Evolutionary conservation across 2,888 invertebrate genomes (phyloP).

Genomic region (Dioctria rufipes): DNA sequence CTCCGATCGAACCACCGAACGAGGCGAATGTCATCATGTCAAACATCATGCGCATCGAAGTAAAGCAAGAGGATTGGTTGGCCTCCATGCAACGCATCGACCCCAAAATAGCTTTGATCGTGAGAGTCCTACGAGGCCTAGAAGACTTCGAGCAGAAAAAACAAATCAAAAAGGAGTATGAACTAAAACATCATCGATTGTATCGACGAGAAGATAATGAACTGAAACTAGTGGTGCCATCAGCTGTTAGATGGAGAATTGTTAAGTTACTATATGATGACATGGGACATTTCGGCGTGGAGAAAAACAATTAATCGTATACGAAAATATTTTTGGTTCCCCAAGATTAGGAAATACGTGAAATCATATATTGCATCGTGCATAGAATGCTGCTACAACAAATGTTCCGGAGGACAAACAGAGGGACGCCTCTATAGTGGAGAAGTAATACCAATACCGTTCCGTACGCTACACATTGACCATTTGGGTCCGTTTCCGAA

Average conservation of each 20-base stretch:
- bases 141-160: background rate
- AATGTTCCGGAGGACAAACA: constrained; percentile 15
- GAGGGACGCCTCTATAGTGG: constrained; percentile 33
- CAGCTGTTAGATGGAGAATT: constrained; percentile 20
- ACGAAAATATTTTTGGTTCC: constrained; percentile 32
- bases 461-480: constrained; percentile 55
- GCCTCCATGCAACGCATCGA: constrained; percentile 58
- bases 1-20: constrained; percentile 42
- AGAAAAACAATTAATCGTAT: constrained; percentile 42
- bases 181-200: no score
- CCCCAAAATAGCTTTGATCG: background rate
- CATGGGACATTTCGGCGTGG: constrained; percentile 44
- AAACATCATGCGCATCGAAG: background rate
- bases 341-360: constrained; percentile 20
- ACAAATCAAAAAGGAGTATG: background rate
- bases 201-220: no score
- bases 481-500: constrained; percentile 56
- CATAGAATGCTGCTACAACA: constrained; percentile 48
- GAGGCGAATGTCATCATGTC: background rate
- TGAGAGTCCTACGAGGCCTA: background rate
- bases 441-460: constrained; percentile 39
- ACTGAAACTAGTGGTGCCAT: constrained; percentile 37
- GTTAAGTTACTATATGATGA: constrained; percentile 48
- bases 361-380: constrained; percentile 51
- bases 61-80: constrained; percentile 25